These are phyloP conservation scores for Macrosoma leucophasiata DNA, from an alignment of 2,888 invertebrate species.

Conservation along the genomic window DNA sequence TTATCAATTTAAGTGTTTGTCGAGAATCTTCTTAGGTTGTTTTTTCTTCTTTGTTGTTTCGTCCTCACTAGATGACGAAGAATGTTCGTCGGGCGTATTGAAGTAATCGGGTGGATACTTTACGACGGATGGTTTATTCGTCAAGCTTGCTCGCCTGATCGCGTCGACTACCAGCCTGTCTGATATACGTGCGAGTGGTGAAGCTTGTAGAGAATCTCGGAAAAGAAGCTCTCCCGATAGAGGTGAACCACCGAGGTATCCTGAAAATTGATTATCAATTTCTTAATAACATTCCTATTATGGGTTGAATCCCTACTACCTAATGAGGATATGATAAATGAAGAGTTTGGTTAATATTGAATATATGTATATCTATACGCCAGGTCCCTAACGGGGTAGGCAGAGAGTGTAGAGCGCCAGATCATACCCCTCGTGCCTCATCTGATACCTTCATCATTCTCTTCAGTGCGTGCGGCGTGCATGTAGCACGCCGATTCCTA, in stretches of 20 bases:
- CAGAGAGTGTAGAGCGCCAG: too few relatives aligned
- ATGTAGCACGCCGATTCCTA: too few relatives aligned
- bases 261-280: slow-evolving; percentile 52
- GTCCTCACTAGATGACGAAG: slow-evolving; percentile 59
- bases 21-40: slow-evolving; percentile 17
- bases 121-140: slow-evolving; percentile 49
- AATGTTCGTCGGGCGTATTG: slow-evolving; percentile 44
- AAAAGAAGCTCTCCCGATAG: slow-evolving; percentile 39
- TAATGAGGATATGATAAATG: too few relatives aligned
- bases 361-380: too few relatives aligned
- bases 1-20: too few relatives aligned
- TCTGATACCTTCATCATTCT: too few relatives aligned
- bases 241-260: slow-evolving; percentile 40
- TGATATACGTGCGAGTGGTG: slow-evolving; percentile 46
- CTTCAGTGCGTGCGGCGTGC: too few relatives aligned
- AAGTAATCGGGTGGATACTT: slow-evolving; percentile 65
- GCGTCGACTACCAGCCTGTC: slow-evolving; percentile 63
- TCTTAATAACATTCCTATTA: too few relatives aligned
- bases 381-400: too few relatives aligned
- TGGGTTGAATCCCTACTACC: too few relatives aligned
- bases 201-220: slow-evolving; percentile 36
- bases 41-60: slow-evolving; percentile 33
- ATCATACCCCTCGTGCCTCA: too few relatives aligned
- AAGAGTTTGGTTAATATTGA: too few relatives aligned
- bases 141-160: slow-evolving; percentile 55